Base-by-base conservation (phyloP, 2,797 vertebrate genomes). In the Pangasius larnaudii region DNA sequence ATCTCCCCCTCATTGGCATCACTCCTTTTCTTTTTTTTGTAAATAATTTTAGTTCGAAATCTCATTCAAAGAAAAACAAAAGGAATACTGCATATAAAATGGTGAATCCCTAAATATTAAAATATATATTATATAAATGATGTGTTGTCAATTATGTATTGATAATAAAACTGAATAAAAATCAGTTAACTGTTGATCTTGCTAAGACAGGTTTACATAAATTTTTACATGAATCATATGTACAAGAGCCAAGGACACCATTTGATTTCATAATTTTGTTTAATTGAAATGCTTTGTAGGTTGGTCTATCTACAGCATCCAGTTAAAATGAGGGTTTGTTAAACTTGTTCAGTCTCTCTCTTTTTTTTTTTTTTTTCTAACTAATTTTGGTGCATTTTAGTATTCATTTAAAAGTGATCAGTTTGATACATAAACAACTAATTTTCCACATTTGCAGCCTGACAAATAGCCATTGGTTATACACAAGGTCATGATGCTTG, bases 31-130 rank as follows among this genome's bases (percentile, higher is more conserved):
- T 94, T 94, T 92, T 93, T 93, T 94, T 95, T 97, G 96, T 97
- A 96, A 96, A 96, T 96, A 96, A 94, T 94, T 96, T 95, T 95
- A 95, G 94, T 95, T 94, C 92, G 91, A 93, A 93, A 93, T 93
- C 85, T 92, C 94, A 93, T 92, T 93, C 92, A 95, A 95, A 95
- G 93, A 84, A 84, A 88, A 94, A 63, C 30, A 85, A 88, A 92
- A 84, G 87, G 87, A 86, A 84, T 92, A 93, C 91, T 93, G 92
- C 94, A 93, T 94, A 95, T 95, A 86, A 90, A 86, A 92, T 88
- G 78, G 86, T 88, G 90, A 96, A 95, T 94, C 94, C 91, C 93
- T 94, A 95, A 94, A 95, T 95, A 96, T 95, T 92, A 92, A 95
- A 94, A 74, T 85, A 86, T 96, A 95, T 96, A 96, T 94, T 96